These are phyloP conservation scores for Glaucopsyche alexis DNA, from an alignment of 2,888 invertebrate genomes.

Conservation along the genomic window DNA sequence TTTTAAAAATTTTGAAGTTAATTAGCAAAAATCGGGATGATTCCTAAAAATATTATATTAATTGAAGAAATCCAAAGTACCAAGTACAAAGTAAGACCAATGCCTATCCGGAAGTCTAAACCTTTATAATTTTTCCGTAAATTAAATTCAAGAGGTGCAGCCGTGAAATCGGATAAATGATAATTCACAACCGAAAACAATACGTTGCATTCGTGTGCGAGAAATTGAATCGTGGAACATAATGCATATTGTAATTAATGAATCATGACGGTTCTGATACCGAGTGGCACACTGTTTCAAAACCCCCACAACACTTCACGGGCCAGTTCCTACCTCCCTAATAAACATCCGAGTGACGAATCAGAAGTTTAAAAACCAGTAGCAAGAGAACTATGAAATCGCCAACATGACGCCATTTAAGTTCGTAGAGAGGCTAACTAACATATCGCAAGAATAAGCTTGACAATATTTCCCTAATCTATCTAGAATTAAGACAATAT, in stretches of 20 bases:
- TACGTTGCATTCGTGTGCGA: background rate
- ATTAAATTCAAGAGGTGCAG: background rate
- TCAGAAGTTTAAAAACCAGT: background rate
- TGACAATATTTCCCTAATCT: background rate
- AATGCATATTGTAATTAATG: conserved; percentile 62
- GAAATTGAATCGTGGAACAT: conserved; percentile 17
- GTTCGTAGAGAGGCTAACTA: background rate
- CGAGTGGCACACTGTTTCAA: conserved; percentile 48
- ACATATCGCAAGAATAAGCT: background rate
- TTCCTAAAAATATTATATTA: background rate
- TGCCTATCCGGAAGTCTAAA: background rate
- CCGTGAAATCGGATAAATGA: background rate
- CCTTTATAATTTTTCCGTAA: background rate
- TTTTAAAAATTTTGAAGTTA: too few relatives aligned
- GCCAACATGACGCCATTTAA: background rate
- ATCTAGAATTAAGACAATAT: background rate
- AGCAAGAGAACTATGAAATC: background rate
- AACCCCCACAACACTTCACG: conserved; percentile 28
- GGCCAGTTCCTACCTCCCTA: conserved; percentile 33
- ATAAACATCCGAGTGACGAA: conserved; percentile 18
- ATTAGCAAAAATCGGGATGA: too few relatives aligned
- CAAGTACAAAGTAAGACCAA: too few relatives aligned
- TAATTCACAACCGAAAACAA: conserved; percentile 13
- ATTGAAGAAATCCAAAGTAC: background rate
- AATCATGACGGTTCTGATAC: conserved; percentile 63